A percentile compares a stretch with the other conserved stretches of the same genome.
phyloP scores from a whole-genome alignment of 2,113 vertebrate genomes.

The Oncorhynchus keta region DNA sequence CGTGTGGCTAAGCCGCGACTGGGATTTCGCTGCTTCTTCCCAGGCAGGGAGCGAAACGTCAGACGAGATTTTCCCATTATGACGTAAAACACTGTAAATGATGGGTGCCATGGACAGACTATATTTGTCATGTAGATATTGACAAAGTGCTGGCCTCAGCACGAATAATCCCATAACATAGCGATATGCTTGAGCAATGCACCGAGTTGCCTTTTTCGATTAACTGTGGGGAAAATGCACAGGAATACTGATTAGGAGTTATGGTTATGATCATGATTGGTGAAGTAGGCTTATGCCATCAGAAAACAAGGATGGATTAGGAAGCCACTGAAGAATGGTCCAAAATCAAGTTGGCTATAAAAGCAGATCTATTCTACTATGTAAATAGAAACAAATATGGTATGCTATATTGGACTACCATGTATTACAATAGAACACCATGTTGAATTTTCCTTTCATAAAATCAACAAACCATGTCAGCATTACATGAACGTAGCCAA shows the following conservation, averaged over 20 bases:
- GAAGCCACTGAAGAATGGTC: background rate
- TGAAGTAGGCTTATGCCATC: constrained; percentile 12
- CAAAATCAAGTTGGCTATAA: too few species aligned
- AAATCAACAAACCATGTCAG: too few species aligned
- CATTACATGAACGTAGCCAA: too few species aligned
- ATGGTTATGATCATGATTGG: constrained; percentile 20
- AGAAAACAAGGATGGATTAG: constrained; percentile 33
- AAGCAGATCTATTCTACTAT: too few species aligned
- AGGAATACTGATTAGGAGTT: constrained; percentile 29
- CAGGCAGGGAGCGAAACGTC: constrained; percentile 9
- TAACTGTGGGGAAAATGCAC: constrained; percentile 2
- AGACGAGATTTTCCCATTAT: constrained; percentile 14
- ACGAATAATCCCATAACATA: constrained; percentile 23
- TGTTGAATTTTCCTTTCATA: too few species aligned
- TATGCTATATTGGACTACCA: too few species aligned
- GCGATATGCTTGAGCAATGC: constrained; percentile 14
- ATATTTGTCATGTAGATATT: constrained; percentile 16
- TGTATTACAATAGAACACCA: too few species aligned
- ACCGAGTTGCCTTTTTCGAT: constrained; percentile 32
- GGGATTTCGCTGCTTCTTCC: constrained; percentile 11
- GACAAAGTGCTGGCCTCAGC: constrained; percentile 10
- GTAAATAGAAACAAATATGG: too few species aligned
- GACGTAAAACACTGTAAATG: constrained; percentile 14
- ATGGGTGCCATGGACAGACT: constrained; percentile 1
- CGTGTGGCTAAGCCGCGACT: constrained; percentile 9